Evolutionary conservation across 2,888 invertebrate species (phyloP), one percentile per base, ranked within the genome.

Genomic region (Polydrusus pterygomalis): DNA sequence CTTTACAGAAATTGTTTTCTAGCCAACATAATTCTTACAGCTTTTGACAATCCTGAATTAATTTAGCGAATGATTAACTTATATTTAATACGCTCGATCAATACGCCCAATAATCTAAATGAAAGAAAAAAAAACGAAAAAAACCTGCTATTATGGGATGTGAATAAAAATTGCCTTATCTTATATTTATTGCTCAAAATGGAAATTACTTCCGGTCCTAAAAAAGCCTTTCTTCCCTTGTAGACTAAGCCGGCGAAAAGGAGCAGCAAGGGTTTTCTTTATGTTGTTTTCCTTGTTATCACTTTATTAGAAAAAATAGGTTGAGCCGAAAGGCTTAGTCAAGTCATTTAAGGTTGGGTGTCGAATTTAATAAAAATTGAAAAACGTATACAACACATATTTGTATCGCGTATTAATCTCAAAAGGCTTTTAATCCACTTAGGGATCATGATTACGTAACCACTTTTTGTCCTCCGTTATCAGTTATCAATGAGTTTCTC

Each of bases 131-230:
- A 17, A 47, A 47, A 47, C 47, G 17, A 47, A 17, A 47, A 47
- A 9, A 7, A 7, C 7, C 3, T 17, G 47, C 47, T 17, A 47
- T 47, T 47, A 47, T 17, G 17, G 47, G 47, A 17, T n/a, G 47
- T 47, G 47, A 47, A 47, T 47, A 47, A 47, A 47, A 47, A 47
- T 47, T 47, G 47, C 47, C 47, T 47, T 47, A 47, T 47, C 47
- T 47, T 47, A 47, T 47, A 47, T 47, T 47, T 47, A 47, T 47
- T n/a, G 15, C 47, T n/a, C 17, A 47, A 47, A 47, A 47, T 47
- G 47, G 47, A 47, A 47, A 47, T 47, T 47, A 47, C 47, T 47
- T 47, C 47, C 47, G 47, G 15, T 47, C 47, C 47, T n/a, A 47
- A 47, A 47, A 47, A 47, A 47, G 47, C 15, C 47, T 47, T 43